Evolutionary conservation across 2,888 invertebrate genomes (phyloP), one percentile per base, ranked within the genome.

Genomic region (Bhutanitis thaidina): DNA sequence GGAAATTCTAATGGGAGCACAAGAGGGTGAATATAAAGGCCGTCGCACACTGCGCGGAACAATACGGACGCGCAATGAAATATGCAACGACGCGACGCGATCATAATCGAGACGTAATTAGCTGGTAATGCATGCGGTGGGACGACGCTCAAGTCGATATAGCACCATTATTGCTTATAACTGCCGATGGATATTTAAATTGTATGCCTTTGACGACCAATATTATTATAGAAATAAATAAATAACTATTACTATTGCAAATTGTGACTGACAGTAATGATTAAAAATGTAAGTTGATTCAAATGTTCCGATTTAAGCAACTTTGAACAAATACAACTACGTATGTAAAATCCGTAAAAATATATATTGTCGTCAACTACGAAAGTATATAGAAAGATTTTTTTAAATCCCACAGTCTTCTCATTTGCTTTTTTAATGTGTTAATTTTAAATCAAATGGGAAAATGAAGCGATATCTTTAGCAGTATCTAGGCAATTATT

Each of bases 51-150:
- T 32, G 53, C 41, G 25, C 29, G 20, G 64, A 61, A 72, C 72
- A 72, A 72, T 72, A 56, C 57, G 15, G 38, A 15, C 50, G 51
- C 57, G 55, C 63, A 53, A 64, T 74, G 60, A 74, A 76, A 74
- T 73, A 76, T 77, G 71, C 73, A 76, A 53, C 66, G 65, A 55
- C 62, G 64, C 65, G 62, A 54, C 68, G 66, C 61, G 71, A 68
- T 68, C 65, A 67, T 74, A 71, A 74, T 74, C 71, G 71, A 69
- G 57, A 43, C 50, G 60, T 71, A 69, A 74, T 74, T 70, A 74
- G 67, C 60, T 49, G 63, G 56, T 70, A 67, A 67, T 65, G 61
- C 62, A 62, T 60, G 62, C 58, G 47, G 39, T 43, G 52, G 52
- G 52, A 43, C 35, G 54, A 45, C 51, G 55, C 50, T 54, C 57